Conservation (phyloP, 1,140 invertebrate species). For the Hylaeus anthracinus region DNA sequence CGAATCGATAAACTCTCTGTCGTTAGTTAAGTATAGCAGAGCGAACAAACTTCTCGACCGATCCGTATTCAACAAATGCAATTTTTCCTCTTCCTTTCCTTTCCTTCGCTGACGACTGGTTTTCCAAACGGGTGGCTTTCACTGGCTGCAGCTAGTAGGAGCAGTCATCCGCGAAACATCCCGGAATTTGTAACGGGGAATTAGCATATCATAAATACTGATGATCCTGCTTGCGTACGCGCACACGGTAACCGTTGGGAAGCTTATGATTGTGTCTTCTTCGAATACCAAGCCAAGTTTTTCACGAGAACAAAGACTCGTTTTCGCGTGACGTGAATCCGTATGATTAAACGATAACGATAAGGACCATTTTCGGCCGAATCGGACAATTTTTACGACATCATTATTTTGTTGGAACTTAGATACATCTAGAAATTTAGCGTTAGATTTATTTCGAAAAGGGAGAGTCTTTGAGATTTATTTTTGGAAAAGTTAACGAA, state of each 20-base stretch:
- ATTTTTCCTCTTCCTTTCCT: conserved; percentile 55
- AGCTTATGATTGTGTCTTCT: conserved; percentile 33
- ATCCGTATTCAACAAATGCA: conserved; percentile 58
- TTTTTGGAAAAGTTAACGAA: too few relatives aligned
- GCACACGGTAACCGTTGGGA: conserved; percentile 6
- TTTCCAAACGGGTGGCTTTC: conserved; percentile 70
- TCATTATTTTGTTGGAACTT: too few relatives aligned
- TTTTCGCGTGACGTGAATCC: background rate
- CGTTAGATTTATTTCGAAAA: too few relatives aligned
- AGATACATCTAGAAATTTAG: too few relatives aligned
- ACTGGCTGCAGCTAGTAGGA: conserved; percentile 49
- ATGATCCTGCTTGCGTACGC: conserved; percentile 54
- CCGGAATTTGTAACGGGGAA: conserved; percentile 78
- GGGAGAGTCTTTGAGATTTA: too few relatives aligned
- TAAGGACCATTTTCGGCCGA: too few relatives aligned
- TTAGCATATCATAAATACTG: conserved; percentile 81
- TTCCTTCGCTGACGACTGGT: conserved; percentile 56
- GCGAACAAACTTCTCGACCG: conserved; percentile 35
- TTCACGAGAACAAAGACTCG: background rate
- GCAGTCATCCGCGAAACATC: conserved; percentile 70
- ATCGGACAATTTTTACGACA: too few relatives aligned
- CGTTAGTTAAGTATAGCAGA: background rate
- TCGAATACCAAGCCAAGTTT: conserved; percentile 27
- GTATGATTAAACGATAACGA: background rate
- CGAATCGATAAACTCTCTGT: background rate